Evolutionary conservation across 2,888 invertebrate genomes (phyloP).

Genomic region (Lasioglossum calceatum): DNA sequence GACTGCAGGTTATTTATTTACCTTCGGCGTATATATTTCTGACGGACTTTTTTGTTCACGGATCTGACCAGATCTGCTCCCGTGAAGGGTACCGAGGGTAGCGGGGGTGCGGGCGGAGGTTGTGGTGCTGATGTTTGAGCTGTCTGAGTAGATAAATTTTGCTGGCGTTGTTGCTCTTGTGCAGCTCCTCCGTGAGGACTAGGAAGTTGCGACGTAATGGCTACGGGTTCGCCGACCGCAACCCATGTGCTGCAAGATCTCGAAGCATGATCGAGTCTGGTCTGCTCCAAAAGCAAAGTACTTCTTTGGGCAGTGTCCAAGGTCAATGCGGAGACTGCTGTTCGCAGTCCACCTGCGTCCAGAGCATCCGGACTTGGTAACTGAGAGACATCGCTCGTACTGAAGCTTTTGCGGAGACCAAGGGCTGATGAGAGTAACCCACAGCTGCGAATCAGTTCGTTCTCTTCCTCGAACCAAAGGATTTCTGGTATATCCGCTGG

Average conservation of each 20-base stretch:
- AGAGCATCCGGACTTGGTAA: slow-evolving; percentile 86
- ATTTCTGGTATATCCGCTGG: slow-evolving; percentile 88
- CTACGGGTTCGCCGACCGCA: slow-evolving; percentile 90
- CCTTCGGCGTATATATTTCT: slow-evolving; percentile 91
- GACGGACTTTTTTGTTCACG: slow-evolving; percentile 93
- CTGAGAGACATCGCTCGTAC: slow-evolving; percentile 91
- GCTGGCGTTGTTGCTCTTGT: slow-evolving; percentile 75
- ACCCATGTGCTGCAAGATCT: slow-evolving; percentile 95
- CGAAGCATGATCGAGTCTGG: slow-evolving; percentile 87
- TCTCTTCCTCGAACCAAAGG: slow-evolving; percentile 90
- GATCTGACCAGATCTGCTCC: slow-evolving; percentile 90
- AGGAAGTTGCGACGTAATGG: slow-evolving; percentile 92
- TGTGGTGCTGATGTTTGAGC: slow-evolving; percentile 41
- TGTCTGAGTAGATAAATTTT: slow-evolving; percentile 31
- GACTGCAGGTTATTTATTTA: slow-evolving; percentile 42
- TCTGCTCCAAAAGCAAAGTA: slow-evolving; percentile 86
- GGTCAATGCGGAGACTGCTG: slow-evolving; percentile 86
- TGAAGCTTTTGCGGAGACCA: slow-evolving; percentile 93
- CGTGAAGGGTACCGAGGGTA: slow-evolving; percentile 86
- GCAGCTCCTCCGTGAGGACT: slow-evolving; percentile 90
- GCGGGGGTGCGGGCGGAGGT: slow-evolving; percentile 82
- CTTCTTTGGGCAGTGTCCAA: slow-evolving; percentile 86
- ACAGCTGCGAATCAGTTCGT: slow-evolving; percentile 92
- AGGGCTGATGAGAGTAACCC: slow-evolving; percentile 92
- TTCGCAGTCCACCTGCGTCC: slow-evolving; percentile 76